Percentiles rank a stretch among this genome's conserved stretches.
Conservation (phyloP, 1,140 invertebrate genomes). For the Bombus polaris region DNA sequence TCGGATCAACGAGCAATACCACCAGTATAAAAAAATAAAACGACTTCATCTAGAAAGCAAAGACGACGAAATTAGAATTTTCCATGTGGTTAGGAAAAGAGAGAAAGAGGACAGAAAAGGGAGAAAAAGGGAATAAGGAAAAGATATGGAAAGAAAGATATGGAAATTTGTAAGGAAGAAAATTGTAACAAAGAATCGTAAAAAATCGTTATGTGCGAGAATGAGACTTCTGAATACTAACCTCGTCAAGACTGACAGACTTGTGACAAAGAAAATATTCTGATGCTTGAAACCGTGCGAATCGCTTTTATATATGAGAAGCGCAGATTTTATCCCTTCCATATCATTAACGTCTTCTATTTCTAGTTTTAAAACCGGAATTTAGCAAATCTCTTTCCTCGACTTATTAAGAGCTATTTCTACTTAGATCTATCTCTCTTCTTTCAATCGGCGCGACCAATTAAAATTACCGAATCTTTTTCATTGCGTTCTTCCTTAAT, state of each 20-base stretch:
- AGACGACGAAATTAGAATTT: neutral
- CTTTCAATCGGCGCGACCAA: neutral
- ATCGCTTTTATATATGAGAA: constrained; percentile 24
- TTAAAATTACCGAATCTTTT: neutral
- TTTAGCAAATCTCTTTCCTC: constrained; percentile 25
- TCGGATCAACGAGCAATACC: constrained; percentile 42
- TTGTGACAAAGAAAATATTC: constrained; percentile 2
- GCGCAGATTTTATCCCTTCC: constrained; percentile 21
- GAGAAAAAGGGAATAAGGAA: neutral
- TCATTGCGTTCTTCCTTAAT: no score
- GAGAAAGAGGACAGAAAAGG: neutral
- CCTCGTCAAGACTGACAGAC: neutral
- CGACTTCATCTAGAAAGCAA: constrained; percentile 59
- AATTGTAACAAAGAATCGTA: neutral
- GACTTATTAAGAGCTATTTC: neutral
- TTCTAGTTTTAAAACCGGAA: constrained; percentile 28
- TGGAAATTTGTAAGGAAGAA: neutral
- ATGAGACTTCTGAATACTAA: neutral
- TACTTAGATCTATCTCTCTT: neutral
- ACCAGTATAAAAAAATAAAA: constrained; percentile 40
- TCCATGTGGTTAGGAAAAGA: neutral
- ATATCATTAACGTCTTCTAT: neutral
- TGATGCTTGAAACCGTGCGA: neutral
- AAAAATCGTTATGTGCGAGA: neutral
- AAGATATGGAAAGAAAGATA: no score